Base-by-base conservation (phyloP, 1,140 invertebrate species). In the Philotrypesis tridentata region DNA sequence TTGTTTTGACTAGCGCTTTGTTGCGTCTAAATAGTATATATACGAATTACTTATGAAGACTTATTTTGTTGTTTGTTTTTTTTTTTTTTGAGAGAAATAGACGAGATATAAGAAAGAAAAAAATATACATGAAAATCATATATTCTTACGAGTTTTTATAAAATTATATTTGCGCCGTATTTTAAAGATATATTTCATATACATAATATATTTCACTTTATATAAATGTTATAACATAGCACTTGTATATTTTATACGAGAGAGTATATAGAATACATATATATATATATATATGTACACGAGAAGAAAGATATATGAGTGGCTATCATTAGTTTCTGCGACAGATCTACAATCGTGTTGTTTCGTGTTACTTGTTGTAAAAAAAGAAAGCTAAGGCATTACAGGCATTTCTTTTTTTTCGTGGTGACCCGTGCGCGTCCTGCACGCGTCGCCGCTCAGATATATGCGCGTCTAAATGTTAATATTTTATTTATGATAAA, bases 101-200 rank as follows among this genome's bases (percentile, higher is more conserved):
- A 55, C 63, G 67, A 75, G 65, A 82, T 76, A 72, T 55, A 17
- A 55, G 17, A 55, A 55, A 55, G 48, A 55, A 55, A 76, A 81
- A n/a, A 70, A 82, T 76, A 76, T 71, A 82, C 48, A 71, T 77
- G 29, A 70, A 55, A 71, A 82, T 82, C 80, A 76, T 74, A 82
- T 82, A 82, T 82, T 82, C 40, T 82, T 76, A 77, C 80, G 80
- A 76, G 80, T 76, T 82, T 82, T 82, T 82, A 82, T 82, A 76
- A 82, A 82, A 82, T 82, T 82, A 71, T 82, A 82, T 82, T 80
- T 76, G 73, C 73, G 80, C 31, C 40, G 29, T 77, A 82, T 82
- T 76, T 82, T 82, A 77, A 76, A 82, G 80, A 82, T 82, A 82
- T 82, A 82, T 82, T 71, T 80, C 60, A 48, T 70, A 81, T 77